phyloP scores from a whole-genome alignment of 2,797 vertebrate genomes.

The Tiaroga cobitis region DNA sequence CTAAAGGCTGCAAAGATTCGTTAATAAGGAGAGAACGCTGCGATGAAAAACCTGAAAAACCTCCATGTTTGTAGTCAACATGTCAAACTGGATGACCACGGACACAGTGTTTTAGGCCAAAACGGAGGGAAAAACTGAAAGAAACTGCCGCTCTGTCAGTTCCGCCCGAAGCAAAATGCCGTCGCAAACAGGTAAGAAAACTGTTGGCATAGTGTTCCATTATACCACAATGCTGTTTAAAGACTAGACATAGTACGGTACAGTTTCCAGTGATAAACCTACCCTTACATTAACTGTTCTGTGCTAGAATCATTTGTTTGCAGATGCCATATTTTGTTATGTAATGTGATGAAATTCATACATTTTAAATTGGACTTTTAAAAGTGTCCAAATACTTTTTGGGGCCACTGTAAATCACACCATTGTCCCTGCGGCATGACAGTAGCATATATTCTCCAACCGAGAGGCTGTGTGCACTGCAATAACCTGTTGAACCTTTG shows the following conservation, averaged over 20 bases:
- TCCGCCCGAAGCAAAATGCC: too few species aligned
- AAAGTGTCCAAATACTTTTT: slow-evolving; percentile 13
- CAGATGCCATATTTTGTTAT: slow-evolving; percentile 32
- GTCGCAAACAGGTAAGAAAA: too few species aligned
- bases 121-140: background rate
- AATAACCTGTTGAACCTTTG: slow-evolving; percentile 23
- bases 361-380: slow-evolving; percentile 10
- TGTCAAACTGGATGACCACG: background rate
- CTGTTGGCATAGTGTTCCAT: too few species aligned
- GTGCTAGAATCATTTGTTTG: background rate
- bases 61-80: background rate
- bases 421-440: background rate
- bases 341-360: slow-evolving; percentile 27
- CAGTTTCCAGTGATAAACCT: too few species aligned
- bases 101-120: background rate
- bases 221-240: too few species aligned
- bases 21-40: background rate
- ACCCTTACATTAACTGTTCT: too few species aligned
- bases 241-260: too few species aligned
- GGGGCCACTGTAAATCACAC: slow-evolving; percentile 3
- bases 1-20: background rate
- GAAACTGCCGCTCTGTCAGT: background rate
- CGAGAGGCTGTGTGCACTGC: background rate
- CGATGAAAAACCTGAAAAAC: background rate
- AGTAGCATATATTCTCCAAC: slow-evolving; percentile 3